A percentile compares a stretch with the other conserved stretches of the same genome.
phyloP scores from a whole-genome alignment of 2,888 invertebrate species.

The Nephrotoma guestfalica region DNA sequence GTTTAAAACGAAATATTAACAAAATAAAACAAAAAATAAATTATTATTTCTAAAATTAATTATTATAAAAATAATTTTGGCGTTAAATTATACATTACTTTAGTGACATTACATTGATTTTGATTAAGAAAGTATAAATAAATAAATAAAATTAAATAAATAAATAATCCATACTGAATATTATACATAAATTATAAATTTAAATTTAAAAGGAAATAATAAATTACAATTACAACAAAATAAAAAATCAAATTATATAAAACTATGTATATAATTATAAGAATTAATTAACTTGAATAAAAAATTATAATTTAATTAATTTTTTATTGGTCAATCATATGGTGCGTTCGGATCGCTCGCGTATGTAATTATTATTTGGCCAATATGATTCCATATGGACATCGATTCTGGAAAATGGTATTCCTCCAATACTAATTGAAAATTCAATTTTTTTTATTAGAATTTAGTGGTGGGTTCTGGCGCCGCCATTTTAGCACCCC shows the following conservation, averaged over 20 bases:
- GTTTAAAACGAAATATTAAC: neutral
- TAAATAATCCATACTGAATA: neutral
- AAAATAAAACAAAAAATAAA: neutral
- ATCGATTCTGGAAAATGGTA: too few relatives aligned
- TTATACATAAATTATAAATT: neutral
- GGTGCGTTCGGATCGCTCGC: too few relatives aligned
- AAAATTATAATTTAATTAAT: neutral
- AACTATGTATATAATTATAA: neutral
- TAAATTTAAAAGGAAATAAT: neutral
- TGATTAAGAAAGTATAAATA: neutral
- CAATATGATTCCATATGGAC: too few relatives aligned
- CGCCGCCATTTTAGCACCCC: too few relatives aligned
- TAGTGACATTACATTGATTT: neutral
- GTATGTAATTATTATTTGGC: too few relatives aligned
- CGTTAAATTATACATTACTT: neutral
- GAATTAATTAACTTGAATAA: neutral
- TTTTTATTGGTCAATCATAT: too few relatives aligned
- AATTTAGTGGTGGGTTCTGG: too few relatives aligned
- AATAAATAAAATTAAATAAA: neutral
- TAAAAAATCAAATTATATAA: neutral
- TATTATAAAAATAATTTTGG: neutral
- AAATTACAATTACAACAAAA: neutral
- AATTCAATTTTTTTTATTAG: too few relatives aligned
- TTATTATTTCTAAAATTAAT: neutral
- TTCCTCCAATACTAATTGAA: too few relatives aligned